A percentile compares a stretch with the other conserved stretches of the same genome.
Conservation (phyloP, 2,113 vertebrate genomes). For the Passer domesticus region DNA sequence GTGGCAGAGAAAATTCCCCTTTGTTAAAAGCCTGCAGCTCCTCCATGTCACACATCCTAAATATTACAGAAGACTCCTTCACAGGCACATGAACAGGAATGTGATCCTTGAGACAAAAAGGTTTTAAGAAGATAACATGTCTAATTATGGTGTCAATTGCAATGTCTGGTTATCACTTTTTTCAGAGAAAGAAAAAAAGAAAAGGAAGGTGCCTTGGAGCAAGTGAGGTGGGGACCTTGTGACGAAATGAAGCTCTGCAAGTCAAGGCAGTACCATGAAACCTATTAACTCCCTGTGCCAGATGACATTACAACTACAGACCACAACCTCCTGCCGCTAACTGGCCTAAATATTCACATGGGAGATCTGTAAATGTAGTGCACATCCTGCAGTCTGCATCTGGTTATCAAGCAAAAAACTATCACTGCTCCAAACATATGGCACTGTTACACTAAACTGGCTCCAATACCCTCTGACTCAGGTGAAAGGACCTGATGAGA, state of each 20-base stretch:
- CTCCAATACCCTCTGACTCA: conserved; percentile 14
- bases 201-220: neutral
- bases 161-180: neutral
- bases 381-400: conserved; percentile 67
- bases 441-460: conserved; percentile 42
- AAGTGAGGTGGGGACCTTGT: conserved; percentile 15
- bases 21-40: neutral
- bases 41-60: neutral
- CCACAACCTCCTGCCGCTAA: conserved; percentile 61
- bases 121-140: neutral
- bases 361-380: conserved; percentile 63
- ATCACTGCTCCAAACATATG: conserved; percentile 65
- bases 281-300: conserved; percentile 71
- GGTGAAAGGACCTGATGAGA: conserved; percentile 17
- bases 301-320: conserved; percentile 69
- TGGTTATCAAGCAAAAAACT: conserved; percentile 64
- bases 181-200: neutral
- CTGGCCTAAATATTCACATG: conserved; percentile 68
- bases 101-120: conserved; percentile 3
- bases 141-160: neutral
- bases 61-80: neutral
- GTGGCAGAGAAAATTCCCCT: neutral
- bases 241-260: conserved; percentile 29
- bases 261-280: conserved; percentile 65
- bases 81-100: neutral